Evolutionary conservation across 2,113 vertebrate genomes (phyloP), one percentile per base, ranked within the genome.

Genomic region (Catharus bicknelli): DNA sequence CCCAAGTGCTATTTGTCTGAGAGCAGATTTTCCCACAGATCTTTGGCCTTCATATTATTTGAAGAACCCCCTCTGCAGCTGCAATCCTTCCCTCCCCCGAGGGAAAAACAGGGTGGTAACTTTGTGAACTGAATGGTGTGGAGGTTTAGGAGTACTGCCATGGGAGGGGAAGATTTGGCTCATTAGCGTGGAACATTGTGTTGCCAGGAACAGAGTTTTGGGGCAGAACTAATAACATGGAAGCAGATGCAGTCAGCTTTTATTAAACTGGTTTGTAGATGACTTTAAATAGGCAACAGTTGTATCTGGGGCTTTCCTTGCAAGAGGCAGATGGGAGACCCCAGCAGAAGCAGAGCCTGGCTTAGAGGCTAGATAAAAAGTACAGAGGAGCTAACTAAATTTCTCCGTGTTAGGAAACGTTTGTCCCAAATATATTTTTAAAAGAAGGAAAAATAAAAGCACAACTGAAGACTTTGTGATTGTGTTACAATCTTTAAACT

Each of bases 191-290:
- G 94, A 96, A 94, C 93, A 91, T 96, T 95, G 93, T 95, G 94
- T 95, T 96, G 96, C 95, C 94, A 96, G 86, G 90, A 96, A 94
- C 93, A 90, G 88, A 93, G 93, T 94, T 97, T 94, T 95, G 88
- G 93, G 96, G 93, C 94, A 96, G 95, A 97, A 95, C 90, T 96
- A 97, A 97, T 96, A 96, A 89, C 90, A 72, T 97, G 92, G 96
- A 96, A 95, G 93, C 93, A 97, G 94, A 96, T 95, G 92, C 85
- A 95, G 93, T 95, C 96, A 97, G 96, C 95, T 96, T 96, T 95
- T 97, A 95, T 96, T 97, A 93, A 97, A 96, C 94, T 96, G 90
- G 95, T 94, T 96, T 95, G 93, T 63, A 95, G 94, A 92, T 90
- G 94, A 88, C 85, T 94, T 93, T 62, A 88, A 94, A 53, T 90